Percentiles rank a stretch among this genome's conserved stretches.
phyloP scores from a whole-genome alignment of 2,888 invertebrate species.

The Cryptocephalus moraei region DNA sequence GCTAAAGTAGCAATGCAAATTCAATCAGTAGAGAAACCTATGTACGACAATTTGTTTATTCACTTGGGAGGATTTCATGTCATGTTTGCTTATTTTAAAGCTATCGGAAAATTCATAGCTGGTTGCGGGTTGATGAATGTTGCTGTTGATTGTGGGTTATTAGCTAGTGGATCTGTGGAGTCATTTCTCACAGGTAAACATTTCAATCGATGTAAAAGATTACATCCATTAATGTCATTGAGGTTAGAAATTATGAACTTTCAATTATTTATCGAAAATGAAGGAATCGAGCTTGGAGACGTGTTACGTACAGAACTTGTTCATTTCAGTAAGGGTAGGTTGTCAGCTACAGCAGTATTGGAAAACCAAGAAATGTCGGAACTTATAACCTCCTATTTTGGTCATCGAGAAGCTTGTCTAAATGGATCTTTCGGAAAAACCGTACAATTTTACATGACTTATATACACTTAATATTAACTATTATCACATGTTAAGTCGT shows the following conservation, averaged over 20 bases:
- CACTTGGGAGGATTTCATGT: slow-evolving; percentile 29
- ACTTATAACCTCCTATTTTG: neutral
- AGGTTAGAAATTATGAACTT: slow-evolving; percentile 10
- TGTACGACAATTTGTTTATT: slow-evolving; percentile 26
- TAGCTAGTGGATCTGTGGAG: slow-evolving; percentile 21
- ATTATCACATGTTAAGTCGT: slow-evolving; percentile 19
- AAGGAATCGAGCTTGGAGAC: neutral
- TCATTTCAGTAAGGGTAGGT: slow-evolving; percentile 1
- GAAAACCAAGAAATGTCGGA: slow-evolving; percentile 1
- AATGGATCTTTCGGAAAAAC: slow-evolving; percentile 4
- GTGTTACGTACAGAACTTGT: slow-evolving; percentile 3
- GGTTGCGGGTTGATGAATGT: slow-evolving; percentile 18
- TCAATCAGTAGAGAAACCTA: slow-evolving; percentile 10
- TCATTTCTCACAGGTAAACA: slow-evolving; percentile 18
- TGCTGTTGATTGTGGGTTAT: slow-evolving; percentile 15
- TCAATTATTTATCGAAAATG: slow-evolving; percentile 2
- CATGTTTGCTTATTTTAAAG: slow-evolving; percentile 24
- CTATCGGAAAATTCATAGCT: slow-evolving; percentile 22
- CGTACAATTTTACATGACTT: slow-evolving; percentile 17
- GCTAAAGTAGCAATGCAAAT: slow-evolving; percentile 20
- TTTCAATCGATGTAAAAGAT: slow-evolving; percentile 22
- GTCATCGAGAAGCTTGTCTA: slow-evolving; percentile 2
- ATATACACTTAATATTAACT: slow-evolving; percentile 20
- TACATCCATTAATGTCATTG: slow-evolving; percentile 16
- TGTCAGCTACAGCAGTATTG: slow-evolving; percentile 1